These are phyloP conservation scores for Synanthedon vespiformis DNA, from an alignment of 2,888 invertebrate species.

Conservation along the genomic window DNA sequence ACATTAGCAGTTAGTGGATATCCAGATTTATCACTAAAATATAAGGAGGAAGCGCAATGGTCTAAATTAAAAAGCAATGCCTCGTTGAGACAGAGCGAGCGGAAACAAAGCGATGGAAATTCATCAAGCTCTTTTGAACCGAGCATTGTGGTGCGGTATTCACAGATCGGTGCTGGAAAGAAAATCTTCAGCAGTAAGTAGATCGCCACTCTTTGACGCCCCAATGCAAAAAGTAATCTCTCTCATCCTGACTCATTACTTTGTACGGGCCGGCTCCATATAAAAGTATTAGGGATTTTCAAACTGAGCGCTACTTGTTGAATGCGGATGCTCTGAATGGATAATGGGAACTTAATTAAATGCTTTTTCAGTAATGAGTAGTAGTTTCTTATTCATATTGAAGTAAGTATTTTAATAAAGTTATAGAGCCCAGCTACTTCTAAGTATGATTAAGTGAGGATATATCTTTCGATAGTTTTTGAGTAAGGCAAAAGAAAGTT, in stretches of 20 bases:
- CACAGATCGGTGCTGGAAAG: conserved; percentile 55
- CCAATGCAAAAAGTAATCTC: conserved; percentile 53
- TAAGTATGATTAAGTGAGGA: too few relatives aligned
- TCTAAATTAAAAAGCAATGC: conserved; percentile 68
- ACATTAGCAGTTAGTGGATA: not conserved
- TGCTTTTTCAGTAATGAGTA: conserved; percentile 27
- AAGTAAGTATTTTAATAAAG: too few relatives aligned
- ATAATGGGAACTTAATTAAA: conserved; percentile 46
- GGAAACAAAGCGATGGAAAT: conserved; percentile 64
- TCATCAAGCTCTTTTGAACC: conserved; percentile 68
- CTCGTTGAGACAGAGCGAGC: conserved; percentile 58
- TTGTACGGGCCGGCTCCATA: conserved; percentile 30
- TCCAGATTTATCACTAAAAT: conserved; percentile 53
- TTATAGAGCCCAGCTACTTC: too few relatives aligned
- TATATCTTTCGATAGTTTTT: too few relatives aligned
- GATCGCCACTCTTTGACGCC: conserved; percentile 63
- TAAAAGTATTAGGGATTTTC: conserved; percentile 43
- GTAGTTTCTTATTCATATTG: not conserved
- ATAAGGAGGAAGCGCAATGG: conserved; percentile 56
- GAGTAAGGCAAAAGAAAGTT: too few relatives aligned
- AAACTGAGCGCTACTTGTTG: conserved; percentile 51
- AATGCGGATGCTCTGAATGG: conserved; percentile 45
- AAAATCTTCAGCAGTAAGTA: conserved; percentile 43
- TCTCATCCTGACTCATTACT: conserved; percentile 53
- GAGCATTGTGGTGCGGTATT: conserved; percentile 54